Evolutionary conservation across 2,797 vertebrate genomes (phyloP), one percentile per base, ranked within the genome.

Genomic region (Salmo trutta): DNA sequence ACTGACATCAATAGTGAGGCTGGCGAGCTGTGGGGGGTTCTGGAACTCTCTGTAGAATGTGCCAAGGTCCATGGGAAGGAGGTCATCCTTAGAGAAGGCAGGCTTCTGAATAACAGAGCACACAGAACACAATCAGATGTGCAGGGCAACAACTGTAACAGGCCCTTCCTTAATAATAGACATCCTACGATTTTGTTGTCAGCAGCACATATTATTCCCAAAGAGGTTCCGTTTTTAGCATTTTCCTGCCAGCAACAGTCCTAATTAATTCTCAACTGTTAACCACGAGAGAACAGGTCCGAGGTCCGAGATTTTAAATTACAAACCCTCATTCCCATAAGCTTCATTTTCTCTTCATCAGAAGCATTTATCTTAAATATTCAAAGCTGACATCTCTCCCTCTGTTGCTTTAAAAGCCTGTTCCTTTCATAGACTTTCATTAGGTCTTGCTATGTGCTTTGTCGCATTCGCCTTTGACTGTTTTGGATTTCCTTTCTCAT

Each of bases 11-110:
- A 99, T 95, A 1, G 98, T 97, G 81, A 99, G 95, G 87, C 98
- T 99, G 91, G 96, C 95, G 80, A 99, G 95, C 78, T 99, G 98
- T 62, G 98, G 98, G 2, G 98, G 98, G 82, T 99, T 99, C 91
- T 99, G 98, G 90, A 99, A 99, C 92, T 99, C 98, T 74, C 97
- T 93, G 89, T 99, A 99, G 91, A 99, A 99, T 0, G 98, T 99
- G 27, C 98, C 98, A 87, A 99, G 86, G 87, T 99, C 98, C 97
- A 99, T 99, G 1, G 98, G 98, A 86, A 99, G 83, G 88, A 99
- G 90, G 90, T 99, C 98, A 3, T 99, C 98, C 91, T 99, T 99
- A 77, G 97, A 99, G 93, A 99, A 99, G 10, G 98, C 98, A 7
- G 98, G 98, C 84, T 97, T 97, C 98, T 99, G 74, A 0, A 79